phyloP scores from a whole-genome alignment of 2,888 invertebrate genomes.

The Fragum whitleyi region DNA sequence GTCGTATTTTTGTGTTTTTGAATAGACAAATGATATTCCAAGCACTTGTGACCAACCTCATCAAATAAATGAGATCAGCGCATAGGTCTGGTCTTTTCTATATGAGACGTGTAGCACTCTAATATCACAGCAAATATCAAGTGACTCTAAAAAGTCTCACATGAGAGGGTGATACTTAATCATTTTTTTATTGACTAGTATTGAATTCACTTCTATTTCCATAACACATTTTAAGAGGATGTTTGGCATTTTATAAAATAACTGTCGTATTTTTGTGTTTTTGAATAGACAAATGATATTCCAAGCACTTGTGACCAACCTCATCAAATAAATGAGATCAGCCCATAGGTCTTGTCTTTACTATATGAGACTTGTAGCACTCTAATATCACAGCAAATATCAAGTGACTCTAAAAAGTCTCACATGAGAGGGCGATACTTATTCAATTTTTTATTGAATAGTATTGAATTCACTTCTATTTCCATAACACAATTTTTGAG shows the following conservation, averaged over 20 bases:
- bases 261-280: too few species aligned
- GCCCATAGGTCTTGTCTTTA: neutral
- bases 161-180: neutral
- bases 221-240: too few species aligned
- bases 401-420: slow-evolving; percentile 1
- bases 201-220: too few species aligned
- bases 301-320: neutral
- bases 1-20: too few species aligned
- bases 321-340: neutral
- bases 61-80: neutral
- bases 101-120: neutral
- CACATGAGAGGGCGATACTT: neutral
- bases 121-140: neutral
- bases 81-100: neutral
- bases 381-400: neutral
- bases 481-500: too few species aligned
- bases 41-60: neutral
- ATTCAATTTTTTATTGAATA: too few species aligned
- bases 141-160: neutral
- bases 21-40: too few species aligned
- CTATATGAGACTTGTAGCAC: neutral
- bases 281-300: too few species aligned
- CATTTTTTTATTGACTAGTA: too few species aligned
- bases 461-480: too few species aligned
- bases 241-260: too few species aligned